Base-by-base conservation (phyloP, 2,888 invertebrate genomes). In the Hyposoter didymator region DNA sequence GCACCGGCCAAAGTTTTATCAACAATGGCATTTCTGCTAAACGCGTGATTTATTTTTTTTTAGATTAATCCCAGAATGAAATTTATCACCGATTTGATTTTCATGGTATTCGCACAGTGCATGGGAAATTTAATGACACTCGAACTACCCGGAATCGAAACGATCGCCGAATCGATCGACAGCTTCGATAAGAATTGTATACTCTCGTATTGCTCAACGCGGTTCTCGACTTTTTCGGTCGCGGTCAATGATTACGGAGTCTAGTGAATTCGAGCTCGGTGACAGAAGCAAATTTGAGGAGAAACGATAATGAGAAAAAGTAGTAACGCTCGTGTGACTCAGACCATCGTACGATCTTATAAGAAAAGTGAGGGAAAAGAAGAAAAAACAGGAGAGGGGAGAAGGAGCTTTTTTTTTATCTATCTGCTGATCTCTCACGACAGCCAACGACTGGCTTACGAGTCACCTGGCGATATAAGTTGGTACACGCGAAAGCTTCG, bases 401-500 rank as follows among this genome's bases (percentile, higher is more conserved):
- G 66, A 82, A 66, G 55, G 59, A 59, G 52, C 39, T 32, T 64
- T 70, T 76, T 76, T 75, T 76, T 85, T 82, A 85, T 85, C 85
- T 59, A 67, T 74, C 72, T 35, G 22, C 19, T 43, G 47, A 85
- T 85, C 85, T 87, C 79, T 86, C 83, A 82, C 86, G 86, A 84
- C 84, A 88, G 19, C 85, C 85, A 85, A 86, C 79, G 49, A 73
- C 67, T 67, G 67, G 59, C 76, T 32, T 72, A 73, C 76, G 62
- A 78, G 78, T 79, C 79, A 67, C 64, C 75, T 45, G 62, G 73
- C 12, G 64, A 43, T 78, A 12, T 64, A 88, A 88, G 84, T 83
- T 87, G 85, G 73, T 88, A 86, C 87, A 84, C 88, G 83, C 83
- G 87, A 83, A 85, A 73, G 64, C 49, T 67, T 19, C 39, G 49